phyloP scores from a whole-genome alignment of 2,113 vertebrate genomes.

The Charina bottae region DNA sequence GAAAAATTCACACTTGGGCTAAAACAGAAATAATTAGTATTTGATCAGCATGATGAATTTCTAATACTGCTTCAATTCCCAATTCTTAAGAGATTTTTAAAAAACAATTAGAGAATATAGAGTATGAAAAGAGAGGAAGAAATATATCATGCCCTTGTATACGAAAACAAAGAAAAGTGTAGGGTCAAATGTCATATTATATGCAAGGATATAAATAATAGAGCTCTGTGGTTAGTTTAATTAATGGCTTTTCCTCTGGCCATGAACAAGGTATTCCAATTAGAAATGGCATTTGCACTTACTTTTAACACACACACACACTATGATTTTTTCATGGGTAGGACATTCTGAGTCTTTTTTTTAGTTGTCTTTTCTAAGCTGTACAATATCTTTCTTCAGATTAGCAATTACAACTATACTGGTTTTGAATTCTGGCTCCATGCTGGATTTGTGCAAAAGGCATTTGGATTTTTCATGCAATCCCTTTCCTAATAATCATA shows the following conservation, averaged over 20 bases:
- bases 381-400: not conserved
- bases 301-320: not conserved
- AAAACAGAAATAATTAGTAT: no score
- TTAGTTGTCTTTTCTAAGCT: not conserved
- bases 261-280: not conserved
- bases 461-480: not conserved
- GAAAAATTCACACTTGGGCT: no score
- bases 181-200: not conserved
- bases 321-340: not conserved
- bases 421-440: not conserved
- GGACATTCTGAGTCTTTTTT: not conserved
- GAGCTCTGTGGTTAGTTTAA: not conserved
- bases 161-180: not conserved
- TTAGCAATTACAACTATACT: not conserved
- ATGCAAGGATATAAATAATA: not conserved
- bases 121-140: not conserved
- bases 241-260: not conserved
- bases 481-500: not conserved
- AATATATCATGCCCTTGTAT: not conserved
- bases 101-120: no score
- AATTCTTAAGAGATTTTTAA: no score
- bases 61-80: no score
- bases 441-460: not conserved
- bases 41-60: no score
- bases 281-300: not conserved